Base-by-base conservation (phyloP, 2,113 vertebrate genomes). In the Sturnus vulgaris region DNA sequence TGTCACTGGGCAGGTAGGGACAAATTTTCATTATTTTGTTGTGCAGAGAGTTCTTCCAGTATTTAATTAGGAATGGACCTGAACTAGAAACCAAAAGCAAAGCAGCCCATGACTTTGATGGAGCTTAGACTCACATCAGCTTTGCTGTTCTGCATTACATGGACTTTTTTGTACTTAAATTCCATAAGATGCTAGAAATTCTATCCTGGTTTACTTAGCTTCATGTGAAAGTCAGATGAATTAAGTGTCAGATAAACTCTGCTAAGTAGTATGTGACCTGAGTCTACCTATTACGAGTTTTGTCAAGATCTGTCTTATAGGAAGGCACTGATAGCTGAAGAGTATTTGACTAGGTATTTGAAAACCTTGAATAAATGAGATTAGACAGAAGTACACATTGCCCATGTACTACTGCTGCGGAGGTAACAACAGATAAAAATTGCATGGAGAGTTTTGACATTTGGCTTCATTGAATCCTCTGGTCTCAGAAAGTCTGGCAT, bases 391-490 rank as follows among this genome's bases (percentile, higher is more conserved):
- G 4, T 30, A 72, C 0, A 0, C n/a, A 30, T 52, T 92, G 47
- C 31, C 61, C 6, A 0, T 12, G 27, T 19, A 16, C 35, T 85
- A 60, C 20, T n/a, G 66, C 52, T 86, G 18, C 33, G 35, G 66
- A 42, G 9, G 19, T 47, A 73, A 94, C 37, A 76, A 33, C 30
- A 35, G 35, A 79, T 52, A 23, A 66, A 81, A 93, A 31, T 42
- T 11, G 0, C 14, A 27, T 4, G 6, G 35, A 27, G 28, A 76
- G 8, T 78, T 81, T 84, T 3, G 14, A 44, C 53, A 23, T 22
- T 84, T 1, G 3, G 30, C 35, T 82, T 87, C 0, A 0, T 68
- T 71, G 28, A 63, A 1, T 33, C 0, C 15, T n/a, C 31, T 46
- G 17, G 15, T 70, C 39, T 88, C 61, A 42, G 35, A 15, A 44